These are phyloP conservation scores for Amiota communis DNA, from an alignment of 2,888 invertebrate species.

Conservation along the genomic window DNA sequence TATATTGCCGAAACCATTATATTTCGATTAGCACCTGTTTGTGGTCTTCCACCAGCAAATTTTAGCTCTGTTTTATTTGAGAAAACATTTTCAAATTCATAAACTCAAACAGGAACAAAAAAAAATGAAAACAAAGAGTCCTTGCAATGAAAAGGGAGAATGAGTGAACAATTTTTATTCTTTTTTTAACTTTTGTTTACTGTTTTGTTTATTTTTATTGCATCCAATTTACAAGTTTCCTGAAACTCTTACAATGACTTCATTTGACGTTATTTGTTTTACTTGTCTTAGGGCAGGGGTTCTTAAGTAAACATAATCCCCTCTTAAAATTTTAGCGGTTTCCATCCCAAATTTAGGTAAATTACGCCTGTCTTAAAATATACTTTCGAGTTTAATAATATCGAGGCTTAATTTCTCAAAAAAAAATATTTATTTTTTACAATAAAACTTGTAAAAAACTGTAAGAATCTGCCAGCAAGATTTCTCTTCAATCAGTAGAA, in stretches of 20 bases:
- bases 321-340: no score
- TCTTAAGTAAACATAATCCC: no score
- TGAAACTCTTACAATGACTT: not conserved
- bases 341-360: no score
- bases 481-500: no score
- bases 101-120: not conserved
- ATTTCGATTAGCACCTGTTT: constrained; percentile 69
- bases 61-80: constrained; percentile 10
- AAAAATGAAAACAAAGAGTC: not conserved
- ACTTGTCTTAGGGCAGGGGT: not conserved
- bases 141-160: not conserved
- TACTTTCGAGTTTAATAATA: no score
- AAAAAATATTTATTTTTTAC: no score
- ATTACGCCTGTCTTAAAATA: no score
- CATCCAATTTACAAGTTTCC: constrained; percentile 38
- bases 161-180: constrained; percentile 13
- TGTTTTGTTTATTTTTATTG: constrained; percentile 40
- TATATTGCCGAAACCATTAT: constrained; percentile 63
- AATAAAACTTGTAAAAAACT: no score
- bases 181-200: constrained; percentile 14
- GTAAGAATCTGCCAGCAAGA: no score
- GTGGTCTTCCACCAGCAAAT: constrained; percentile 30
- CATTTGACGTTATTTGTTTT: not conserved
- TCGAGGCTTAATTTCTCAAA: no score
- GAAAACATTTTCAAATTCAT: constrained; percentile 20